Percentiles rank a stretch among this genome's conserved stretches.
These are phyloP conservation scores for Kryptolebias marmoratus DNA, from an alignment of 2,113 vertebrate genomes.

Conservation along the genomic window DNA sequence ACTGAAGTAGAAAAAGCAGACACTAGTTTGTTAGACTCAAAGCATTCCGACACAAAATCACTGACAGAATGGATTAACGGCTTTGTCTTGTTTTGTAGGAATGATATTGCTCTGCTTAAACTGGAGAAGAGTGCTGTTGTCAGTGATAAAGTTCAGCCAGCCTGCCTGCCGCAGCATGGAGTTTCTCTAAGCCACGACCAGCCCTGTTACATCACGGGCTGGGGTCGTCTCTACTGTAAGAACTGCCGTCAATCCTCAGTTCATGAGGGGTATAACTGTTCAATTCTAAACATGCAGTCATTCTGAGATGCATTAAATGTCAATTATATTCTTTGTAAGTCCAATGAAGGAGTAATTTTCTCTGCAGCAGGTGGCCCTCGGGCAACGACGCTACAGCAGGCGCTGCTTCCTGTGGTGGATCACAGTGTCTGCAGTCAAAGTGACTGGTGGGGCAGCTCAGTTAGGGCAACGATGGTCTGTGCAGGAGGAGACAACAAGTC, in stretches of 20 bases:
- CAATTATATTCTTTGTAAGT: not conserved
- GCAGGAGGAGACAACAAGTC: conserved; percentile 83
- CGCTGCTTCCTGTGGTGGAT: conserved; percentile 83
- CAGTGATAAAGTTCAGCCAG: conserved; percentile 65
- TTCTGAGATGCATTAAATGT: not conserved
- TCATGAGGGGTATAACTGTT: not conserved
- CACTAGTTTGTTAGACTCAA: too few species aligned
- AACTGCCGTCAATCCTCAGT: not conserved
- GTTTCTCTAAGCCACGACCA: conserved; percentile 57
- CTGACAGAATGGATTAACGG: not conserved
- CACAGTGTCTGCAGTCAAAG: conserved; percentile 70
- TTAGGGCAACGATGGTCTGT: conserved; percentile 79
- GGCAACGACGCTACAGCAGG: conserved; percentile 83
- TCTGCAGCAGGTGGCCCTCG: conserved; percentile 79
- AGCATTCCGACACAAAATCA: too few species aligned
- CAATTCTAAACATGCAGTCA: not conserved
- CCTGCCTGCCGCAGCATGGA: conserved; percentile 60
- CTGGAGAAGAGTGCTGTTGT: conserved; percentile 60
- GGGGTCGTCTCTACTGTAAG: conserved; percentile 74
- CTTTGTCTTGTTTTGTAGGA: conserved; percentile 41
- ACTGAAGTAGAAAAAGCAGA: too few species aligned
- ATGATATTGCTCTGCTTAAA: conserved; percentile 74
- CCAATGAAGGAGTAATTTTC: not conserved
- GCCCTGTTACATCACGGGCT: conserved; percentile 73
- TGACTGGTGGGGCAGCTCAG: conserved; percentile 83